A percentile compares a stretch with the other conserved stretches of the same genome.
phyloP scores from a whole-genome alignment of 1,140 invertebrate genomes.

The Bombus superbus region DNA sequence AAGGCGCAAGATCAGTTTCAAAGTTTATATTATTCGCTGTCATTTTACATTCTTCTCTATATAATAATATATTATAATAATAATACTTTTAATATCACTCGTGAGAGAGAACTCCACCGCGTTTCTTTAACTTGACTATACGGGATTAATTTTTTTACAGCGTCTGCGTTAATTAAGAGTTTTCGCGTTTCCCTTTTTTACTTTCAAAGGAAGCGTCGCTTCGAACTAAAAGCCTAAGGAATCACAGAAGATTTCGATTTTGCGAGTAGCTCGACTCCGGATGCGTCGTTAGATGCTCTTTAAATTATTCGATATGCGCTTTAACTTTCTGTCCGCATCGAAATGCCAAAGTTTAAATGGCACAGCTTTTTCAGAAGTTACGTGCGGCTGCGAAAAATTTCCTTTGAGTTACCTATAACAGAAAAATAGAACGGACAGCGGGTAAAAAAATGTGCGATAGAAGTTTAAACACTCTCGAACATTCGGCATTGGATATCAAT shows the following conservation, averaged over 20 bases:
- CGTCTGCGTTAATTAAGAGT: too few species aligned
- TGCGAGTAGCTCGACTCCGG: too few species aligned
- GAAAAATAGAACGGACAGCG: background rate
- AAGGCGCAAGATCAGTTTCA: too few species aligned
- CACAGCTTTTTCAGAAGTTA: background rate
- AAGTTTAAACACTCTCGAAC: too few species aligned
- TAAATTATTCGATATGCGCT: conserved; percentile 8
- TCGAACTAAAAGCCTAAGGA: background rate
- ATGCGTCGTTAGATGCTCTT: background rate
- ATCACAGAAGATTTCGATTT: background rate
- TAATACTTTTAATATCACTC: too few species aligned
- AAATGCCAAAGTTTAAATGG: conserved; percentile 2
- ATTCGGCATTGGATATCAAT: too few species aligned
- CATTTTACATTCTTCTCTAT: too few species aligned
- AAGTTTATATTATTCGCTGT: too few species aligned
- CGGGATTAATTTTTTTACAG: too few species aligned
- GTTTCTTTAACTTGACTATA: too few species aligned
- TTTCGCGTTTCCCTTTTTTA: background rate
- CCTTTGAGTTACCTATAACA: background rate
- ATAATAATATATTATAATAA: too few species aligned
- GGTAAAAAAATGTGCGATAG: background rate
- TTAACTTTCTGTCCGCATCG: background rate
- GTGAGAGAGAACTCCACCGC: too few species aligned
- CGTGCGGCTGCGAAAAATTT: background rate
- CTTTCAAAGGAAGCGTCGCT: background rate